Evolutionary conservation across 2,888 invertebrate genomes (phyloP), one percentile per base, ranked within the genome.

Genomic region (Amphipoea lucens): DNA sequence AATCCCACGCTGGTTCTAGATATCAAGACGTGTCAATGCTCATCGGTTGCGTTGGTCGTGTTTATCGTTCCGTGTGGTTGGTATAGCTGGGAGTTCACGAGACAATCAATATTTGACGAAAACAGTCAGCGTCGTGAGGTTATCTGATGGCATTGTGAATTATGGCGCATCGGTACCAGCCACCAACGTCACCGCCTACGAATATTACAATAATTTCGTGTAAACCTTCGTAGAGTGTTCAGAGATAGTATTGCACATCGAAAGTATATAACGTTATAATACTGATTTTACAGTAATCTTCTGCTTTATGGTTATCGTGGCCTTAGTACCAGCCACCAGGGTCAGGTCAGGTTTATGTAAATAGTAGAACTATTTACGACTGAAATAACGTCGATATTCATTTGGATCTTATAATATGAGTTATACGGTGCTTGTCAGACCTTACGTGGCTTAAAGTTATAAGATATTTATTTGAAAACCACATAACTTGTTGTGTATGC

Each of bases 121-220:
- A 93, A 90, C 90, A 91, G 91, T 93, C 92, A 89, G 90, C 91
- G 90, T 82, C 87, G 88, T 88, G 86, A 90, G 85, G 90, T 94
- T 94, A 94, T 94, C 94, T 90, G 94, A 95, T 94, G 94, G 93
- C 92, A 93, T 93, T 93, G 93, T 94, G 90, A 94, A 92, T 93
- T 92, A 93, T 92, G 91, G 91, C 91, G 91, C 90, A 91, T 90
- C 91, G 93, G 96, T 96, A 89, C 94, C 95, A 94, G 93, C 90
- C 94, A 88, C 93, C 93, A 94, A 90, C 92, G 91, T 95, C 95
- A 91, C 95, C 93, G 91, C 92, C 91, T 90, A 91, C 91, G 78
- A 90, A 92, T 91, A 92, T 92, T 89, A 90, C 89, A 83, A 90
- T 91, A 92, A 90, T 91, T 93, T 92, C 90, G 91, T 92, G 90